phyloP scores from a whole-genome alignment of 2,888 invertebrate species.

The Gerris lacustris region DNA sequence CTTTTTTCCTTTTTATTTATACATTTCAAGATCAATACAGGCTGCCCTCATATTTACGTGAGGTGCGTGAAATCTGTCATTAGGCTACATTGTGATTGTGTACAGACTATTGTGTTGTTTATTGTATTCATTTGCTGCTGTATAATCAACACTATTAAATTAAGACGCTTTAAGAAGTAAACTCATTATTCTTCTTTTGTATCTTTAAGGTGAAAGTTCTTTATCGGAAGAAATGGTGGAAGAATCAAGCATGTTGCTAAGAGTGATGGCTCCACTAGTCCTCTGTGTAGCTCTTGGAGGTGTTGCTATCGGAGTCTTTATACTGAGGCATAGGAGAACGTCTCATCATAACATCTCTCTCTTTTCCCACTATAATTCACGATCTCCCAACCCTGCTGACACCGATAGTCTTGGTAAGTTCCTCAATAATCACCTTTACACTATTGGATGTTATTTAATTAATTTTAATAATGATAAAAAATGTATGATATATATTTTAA shows the following conservation, averaged over 20 bases:
- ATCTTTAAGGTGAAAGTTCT: neutral
- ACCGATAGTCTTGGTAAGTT: conserved; percentile 5
- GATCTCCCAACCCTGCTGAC: conserved; percentile 7
- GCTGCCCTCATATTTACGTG: too few relatives aligned
- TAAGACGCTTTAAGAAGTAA: too few relatives aligned
- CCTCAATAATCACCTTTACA: neutral
- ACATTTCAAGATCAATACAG: too few relatives aligned
- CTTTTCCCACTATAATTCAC: conserved; percentile 4
- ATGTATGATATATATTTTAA: too few relatives aligned
- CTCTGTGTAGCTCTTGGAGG: conserved; percentile 44
- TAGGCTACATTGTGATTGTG: too few relatives aligned
- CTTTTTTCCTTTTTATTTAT: too few relatives aligned
- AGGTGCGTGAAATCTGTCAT: too few relatives aligned
- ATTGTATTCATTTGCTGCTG: too few relatives aligned
- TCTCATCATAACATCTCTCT: neutral
- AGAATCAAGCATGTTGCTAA: conserved; percentile 35
- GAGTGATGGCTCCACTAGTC: conserved; percentile 43
- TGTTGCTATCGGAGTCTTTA: conserved; percentile 49
- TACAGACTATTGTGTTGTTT: too few relatives aligned
- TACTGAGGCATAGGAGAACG: conserved; percentile 32
- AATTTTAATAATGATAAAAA: too few relatives aligned
- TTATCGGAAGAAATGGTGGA: conserved; percentile 30
- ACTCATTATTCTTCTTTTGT: neutral
- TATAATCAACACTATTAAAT: too few relatives aligned
- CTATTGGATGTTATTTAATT: too few relatives aligned